Evolutionary conservation across 2,797 vertebrate species (phyloP).

Genomic region (Anguilla marmorata): DNA sequence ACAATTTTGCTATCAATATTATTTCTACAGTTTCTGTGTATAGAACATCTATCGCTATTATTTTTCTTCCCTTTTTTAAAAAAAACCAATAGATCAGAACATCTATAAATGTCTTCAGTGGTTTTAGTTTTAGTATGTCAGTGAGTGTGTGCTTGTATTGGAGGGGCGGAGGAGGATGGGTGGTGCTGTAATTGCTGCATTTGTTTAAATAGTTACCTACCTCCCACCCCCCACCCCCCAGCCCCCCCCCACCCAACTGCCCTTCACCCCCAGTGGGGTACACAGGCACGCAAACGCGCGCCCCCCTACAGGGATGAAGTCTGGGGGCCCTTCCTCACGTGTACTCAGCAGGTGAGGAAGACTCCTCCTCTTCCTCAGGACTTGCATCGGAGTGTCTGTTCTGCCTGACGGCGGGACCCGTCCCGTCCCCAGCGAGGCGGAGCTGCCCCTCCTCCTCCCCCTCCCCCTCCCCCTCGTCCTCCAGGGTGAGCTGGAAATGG

Average conservation of each 20-base stretch:
- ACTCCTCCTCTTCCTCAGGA: slow-evolving; percentile 65
- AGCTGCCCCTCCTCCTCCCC: slow-evolving; percentile 54
- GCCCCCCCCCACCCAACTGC: no score
- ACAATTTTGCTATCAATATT: slow-evolving; percentile 70
- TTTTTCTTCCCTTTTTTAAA: slow-evolving; percentile 86
- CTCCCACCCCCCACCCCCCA: neutral
- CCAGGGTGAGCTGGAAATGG: slow-evolving; percentile 84
- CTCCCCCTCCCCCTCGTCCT: slow-evolving; percentile 64
- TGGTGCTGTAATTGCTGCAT: slow-evolving; percentile 49
- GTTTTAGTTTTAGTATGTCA: slow-evolving; percentile 69
- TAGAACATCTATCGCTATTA: slow-evolving; percentile 65
- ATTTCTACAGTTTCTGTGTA: slow-evolving; percentile 86
- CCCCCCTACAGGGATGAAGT: slow-evolving; percentile 32
- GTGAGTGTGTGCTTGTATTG: slow-evolving; percentile 46
- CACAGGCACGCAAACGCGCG: neutral
- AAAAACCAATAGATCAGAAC: slow-evolving; percentile 82
- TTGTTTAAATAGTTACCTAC: neutral
- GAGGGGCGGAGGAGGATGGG: slow-evolving; percentile 49
- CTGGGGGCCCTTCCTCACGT: slow-evolving; percentile 70
- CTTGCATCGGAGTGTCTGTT: slow-evolving; percentile 77
- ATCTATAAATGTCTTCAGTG: slow-evolving; percentile 72
- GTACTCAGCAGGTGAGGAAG: slow-evolving; percentile 75
- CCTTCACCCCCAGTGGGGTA: neutral
- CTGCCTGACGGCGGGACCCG: slow-evolving; percentile 63
- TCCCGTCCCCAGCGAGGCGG: slow-evolving; percentile 44